A percentile compares a stretch with the other conserved stretches of the same genome.
Evolutionary conservation across 2,888 invertebrate species (phyloP).

Genomic region (Papilio elwesi): DNA sequence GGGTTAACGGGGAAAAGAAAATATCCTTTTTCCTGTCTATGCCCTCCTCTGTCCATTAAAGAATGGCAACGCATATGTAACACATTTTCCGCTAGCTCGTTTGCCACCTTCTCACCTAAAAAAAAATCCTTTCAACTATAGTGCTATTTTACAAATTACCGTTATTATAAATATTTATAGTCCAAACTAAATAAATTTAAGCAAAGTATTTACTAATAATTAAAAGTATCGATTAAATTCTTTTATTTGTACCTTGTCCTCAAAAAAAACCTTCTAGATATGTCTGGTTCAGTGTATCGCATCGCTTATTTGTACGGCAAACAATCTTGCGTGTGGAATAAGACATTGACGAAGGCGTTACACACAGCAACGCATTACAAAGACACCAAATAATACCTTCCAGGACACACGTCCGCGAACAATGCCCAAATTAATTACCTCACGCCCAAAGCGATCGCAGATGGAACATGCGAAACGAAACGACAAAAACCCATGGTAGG

Average conservation of each 20-base stretch:
- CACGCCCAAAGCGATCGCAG: conserved; percentile 56
- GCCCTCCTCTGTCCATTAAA: too few species aligned
- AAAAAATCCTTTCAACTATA: too few species aligned
- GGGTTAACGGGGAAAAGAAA: too few species aligned
- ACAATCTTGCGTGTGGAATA: conserved; percentile 3
- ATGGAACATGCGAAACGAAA: conserved; percentile 48
- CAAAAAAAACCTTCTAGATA: neutral
- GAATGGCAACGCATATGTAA: too few species aligned
- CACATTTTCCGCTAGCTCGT: too few species aligned
- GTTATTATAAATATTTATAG: too few species aligned
- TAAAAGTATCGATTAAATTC: too few species aligned
- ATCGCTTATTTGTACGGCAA: conserved; percentile 10
- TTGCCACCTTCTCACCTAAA: too few species aligned
- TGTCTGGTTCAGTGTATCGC: neutral
- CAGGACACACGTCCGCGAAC: conserved; percentile 49
- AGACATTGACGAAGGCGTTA: conserved; percentile 38
- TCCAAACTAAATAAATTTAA: too few species aligned
- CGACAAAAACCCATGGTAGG: conserved; percentile 46
- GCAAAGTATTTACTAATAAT: too few species aligned
- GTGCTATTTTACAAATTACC: too few species aligned
- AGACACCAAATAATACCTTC: conserved; percentile 46
- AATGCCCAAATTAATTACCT: conserved; percentile 66
- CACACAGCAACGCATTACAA: conserved; percentile 46
- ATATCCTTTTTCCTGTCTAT: too few species aligned
- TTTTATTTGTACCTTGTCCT: neutral